Base-by-base conservation (phyloP, 1,140 invertebrate species). In the Zaprionus inermis region DNA sequence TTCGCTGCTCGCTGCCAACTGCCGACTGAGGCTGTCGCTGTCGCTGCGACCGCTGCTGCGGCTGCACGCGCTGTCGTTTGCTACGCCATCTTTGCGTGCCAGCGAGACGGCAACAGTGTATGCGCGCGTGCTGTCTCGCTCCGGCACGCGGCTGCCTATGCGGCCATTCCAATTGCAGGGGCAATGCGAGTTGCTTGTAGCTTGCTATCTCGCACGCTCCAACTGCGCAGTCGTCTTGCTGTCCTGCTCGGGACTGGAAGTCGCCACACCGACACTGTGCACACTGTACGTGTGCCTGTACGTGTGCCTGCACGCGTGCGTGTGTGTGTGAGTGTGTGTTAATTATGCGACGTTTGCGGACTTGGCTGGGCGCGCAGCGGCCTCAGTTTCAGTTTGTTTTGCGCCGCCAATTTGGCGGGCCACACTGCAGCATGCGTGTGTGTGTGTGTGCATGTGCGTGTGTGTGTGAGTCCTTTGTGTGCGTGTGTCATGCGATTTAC, bases 381-480 rank as follows among this genome's bases (percentile, higher is more conserved):
- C 51, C 67, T 77, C 76, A 70, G 74, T 63, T 88, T 88, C 77
- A 88, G 83, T 88, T 86, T 79, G 79, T 79, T 79, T 80, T 89
- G 78, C 71, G 72, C 84, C 79, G 73, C 84, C 83, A 88, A 88
- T 84, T 81, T 76, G 72, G 78, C 78, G 71, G 70, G 73, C 57
- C 57, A 72, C 72, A 71, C 30, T 68, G 56, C 71, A 56, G 9
- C 65, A 38, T 56, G 68, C 22, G 38, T 64, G 56, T 55, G 51
- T 55, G 30, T 63, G 38, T 49, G 57, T 34, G 56, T 34, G 54
- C n/a, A 20, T 32, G 30, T 32, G 71, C n/a, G 32, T 56, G 49
- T 55, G 20, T 38, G 58, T 12, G 57, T 18, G 24, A 28, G 24
- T 28, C 24, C 24, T 28, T 28, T 44, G 46, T 54, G 61, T 49